phyloP scores from a whole-genome alignment of 2,113 vertebrate genomes.

The Ammodramus savannarum region DNA sequence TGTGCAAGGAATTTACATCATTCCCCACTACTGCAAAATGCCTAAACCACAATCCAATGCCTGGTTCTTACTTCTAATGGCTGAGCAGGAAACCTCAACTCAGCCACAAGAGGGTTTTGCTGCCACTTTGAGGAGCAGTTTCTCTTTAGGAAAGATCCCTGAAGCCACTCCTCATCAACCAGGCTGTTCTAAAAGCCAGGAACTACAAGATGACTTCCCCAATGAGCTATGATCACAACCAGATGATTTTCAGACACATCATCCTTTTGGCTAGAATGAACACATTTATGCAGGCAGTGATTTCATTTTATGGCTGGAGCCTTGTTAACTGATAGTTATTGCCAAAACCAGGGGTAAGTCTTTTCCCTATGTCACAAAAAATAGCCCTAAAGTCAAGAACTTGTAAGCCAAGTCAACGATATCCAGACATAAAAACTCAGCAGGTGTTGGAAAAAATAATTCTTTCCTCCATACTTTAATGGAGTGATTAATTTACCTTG shows the following conservation, averaged over 20 bases:
- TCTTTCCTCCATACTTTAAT: not conserved
- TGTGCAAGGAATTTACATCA: not conserved
- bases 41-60: not conserved
- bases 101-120: not conserved
- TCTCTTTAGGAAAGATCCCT: not conserved
- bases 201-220: not conserved
- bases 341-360: not conserved
- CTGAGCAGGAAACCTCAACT: not conserved
- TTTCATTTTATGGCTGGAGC: not conserved
- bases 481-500: not conserved
- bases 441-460: not conserved
- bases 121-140: not conserved
- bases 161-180: not conserved
- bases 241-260: not conserved
- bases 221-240: not conserved
- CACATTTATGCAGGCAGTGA: not conserved
- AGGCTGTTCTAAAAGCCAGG: not conserved
- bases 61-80: not conserved
- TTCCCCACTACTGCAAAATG: not conserved
- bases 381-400: not conserved
- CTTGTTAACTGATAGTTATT: not conserved
- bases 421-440: not conserved
- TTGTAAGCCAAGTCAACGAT: not conserved
- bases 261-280: not conserved
- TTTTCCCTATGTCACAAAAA: not conserved